A percentile compares a stretch with the other conserved stretches of the same genome.
These are phyloP conservation scores for Falco berigora DNA, from an alignment of 2,797 vertebrate genomes.

Conservation along the genomic window DNA sequence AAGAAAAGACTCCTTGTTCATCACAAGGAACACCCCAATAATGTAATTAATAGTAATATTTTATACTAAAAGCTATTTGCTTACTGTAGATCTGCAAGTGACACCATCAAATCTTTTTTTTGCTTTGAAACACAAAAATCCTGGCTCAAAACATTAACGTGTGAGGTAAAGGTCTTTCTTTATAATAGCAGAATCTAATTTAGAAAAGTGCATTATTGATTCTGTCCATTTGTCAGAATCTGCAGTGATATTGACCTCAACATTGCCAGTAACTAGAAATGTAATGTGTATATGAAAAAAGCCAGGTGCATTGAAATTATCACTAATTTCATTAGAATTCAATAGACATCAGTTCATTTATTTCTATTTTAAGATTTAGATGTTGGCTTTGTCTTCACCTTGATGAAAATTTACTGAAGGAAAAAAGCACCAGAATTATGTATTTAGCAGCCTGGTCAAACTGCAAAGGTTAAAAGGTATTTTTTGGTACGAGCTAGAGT, in stretches of 20 bases:
- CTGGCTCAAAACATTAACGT: neutral
- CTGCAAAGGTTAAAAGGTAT: neutral
- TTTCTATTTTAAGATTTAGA: constrained; percentile 47
- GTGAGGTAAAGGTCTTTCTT: neutral
- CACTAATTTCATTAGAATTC: constrained; percentile 48
- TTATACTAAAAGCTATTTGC: neutral
- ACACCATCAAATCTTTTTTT: neutral
- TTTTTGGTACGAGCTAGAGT: neutral
- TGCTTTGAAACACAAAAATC: neutral
- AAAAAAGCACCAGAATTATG: neutral
- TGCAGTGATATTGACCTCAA: constrained; percentile 19
- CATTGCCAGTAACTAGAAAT: constrained; percentile 50
- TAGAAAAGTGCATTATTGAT: constrained; percentile 56
- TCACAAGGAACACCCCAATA: neutral
- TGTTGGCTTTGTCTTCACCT: constrained; percentile 26
- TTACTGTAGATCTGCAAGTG: neutral
- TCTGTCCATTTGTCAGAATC: constrained; percentile 39
- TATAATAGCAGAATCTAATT: constrained; percentile 48
- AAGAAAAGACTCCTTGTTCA: neutral
- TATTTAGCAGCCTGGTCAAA: neutral
- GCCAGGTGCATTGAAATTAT: constrained; percentile 54
- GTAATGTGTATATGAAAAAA: constrained; percentile 52
- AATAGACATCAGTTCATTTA: constrained; percentile 17
- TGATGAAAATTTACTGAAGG: constrained; percentile 28
- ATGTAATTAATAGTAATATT: neutral